Base-by-base conservation (phyloP, 1,140 invertebrate species). In the Parasteatoda tepidariorum region DNA sequence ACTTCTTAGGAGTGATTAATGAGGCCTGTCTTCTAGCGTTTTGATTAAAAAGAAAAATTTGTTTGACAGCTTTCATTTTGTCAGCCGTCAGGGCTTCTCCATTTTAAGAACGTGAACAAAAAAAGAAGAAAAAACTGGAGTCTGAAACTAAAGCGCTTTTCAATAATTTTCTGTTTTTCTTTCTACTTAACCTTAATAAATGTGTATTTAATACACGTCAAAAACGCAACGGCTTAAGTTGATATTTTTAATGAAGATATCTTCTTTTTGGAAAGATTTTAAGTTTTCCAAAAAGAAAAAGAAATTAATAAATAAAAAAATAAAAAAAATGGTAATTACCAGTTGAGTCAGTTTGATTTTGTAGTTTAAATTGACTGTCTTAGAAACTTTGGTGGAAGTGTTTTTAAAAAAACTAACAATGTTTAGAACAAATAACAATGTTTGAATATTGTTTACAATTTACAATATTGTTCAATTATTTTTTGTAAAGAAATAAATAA, bases 31-130 rank as follows among this genome's bases (percentile, higher is more conserved):
- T 79, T 79, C 54, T 11, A 18, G n/a, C 31, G 64, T 67, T 55
- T 79, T 79, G 75, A 79, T 79, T 79, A 79, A 79, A 79, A 79
- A 79, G 75, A 79, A 79, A 48, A 79, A 79, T 68, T 79, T 68
- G 75, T 68, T 68, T 79, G 75, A 79, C 75, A 79, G 75, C 62
- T 28, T 79, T 79, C 75, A 79, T 79, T 79, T 79, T 79, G 64
- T 67, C 34, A 34, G 9, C 62, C 41, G 30, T 38, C 28, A 48
- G 75, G 64, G 38, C 22, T 15, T 33, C 38, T 13, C 28, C n/a
- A 48, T 28, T 54, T 30, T 33, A 64, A 26, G 26, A 62, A 38
- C 9, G 18, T 13, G 38, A 18, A 48, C 9, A 48, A 48, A 13
- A n/a, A 48, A 48, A 9, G 38, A 18, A 18, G 18, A 48, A 62